Conservation (phyloP, 2,888 invertebrate species). For the Scaptodrosophila latifasciaeformis region DNA sequence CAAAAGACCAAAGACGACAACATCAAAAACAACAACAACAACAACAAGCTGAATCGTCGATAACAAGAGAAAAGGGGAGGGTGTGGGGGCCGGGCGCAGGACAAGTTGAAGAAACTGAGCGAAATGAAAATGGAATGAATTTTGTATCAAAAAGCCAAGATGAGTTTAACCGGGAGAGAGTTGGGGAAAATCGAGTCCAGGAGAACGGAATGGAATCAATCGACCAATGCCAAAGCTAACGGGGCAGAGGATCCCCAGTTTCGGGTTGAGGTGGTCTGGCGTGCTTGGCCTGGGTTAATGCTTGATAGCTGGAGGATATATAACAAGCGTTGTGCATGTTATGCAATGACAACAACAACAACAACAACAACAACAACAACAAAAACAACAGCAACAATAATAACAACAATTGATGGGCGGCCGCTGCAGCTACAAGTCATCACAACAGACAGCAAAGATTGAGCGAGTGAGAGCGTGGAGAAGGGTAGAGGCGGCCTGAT, state of each 20-base stretch:
- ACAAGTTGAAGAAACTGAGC: no score
- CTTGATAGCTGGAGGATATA: neutral
- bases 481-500: neutral
- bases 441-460: conserved; percentile 13
- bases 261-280: no score
- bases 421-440: conserved; percentile 1
- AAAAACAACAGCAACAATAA: no score
- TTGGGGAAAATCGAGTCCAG: conserved; percentile 4
- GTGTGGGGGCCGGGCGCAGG: conserved; percentile 9
- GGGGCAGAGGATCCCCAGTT: no score
- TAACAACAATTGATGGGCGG: no score
- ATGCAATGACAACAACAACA: conserved; percentile 16
- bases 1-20: conserved; percentile 21
- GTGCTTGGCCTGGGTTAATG: no score
- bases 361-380: no score
- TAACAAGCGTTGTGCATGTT: conserved; percentile 17
- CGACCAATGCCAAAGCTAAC: no score
- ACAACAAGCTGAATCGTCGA: no score
- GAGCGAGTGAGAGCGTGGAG: neutral
- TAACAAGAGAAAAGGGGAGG: conserved; percentile 16
- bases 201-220: no score
- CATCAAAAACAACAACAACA: conserved; percentile 19
- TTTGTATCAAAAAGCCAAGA: no score
- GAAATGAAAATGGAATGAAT: no score
- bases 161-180: neutral